Conservation (phyloP, 1,140 invertebrate genomes). For the Hyposmocoma kahamanoa region DNA sequence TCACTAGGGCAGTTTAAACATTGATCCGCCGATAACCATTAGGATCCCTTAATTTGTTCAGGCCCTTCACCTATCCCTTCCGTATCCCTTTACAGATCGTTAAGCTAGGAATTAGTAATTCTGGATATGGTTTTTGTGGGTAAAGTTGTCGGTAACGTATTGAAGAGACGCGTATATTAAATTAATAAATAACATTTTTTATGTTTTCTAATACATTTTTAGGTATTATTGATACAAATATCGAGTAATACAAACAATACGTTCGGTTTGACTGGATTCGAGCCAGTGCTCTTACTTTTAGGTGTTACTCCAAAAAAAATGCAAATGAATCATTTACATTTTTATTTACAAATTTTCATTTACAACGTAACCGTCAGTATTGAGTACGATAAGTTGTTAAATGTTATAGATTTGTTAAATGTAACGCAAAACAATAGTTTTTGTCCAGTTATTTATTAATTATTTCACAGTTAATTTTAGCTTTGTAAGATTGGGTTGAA, state of each 20-base stretch:
- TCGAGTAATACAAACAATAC: no score
- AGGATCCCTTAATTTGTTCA: slow-evolving; percentile 65
- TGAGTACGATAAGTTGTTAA: not conserved
- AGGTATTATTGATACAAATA: not conserved
- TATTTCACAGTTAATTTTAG: not conserved
- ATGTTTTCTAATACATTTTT: not conserved
- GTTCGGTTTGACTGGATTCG: no score
- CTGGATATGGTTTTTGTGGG: slow-evolving; percentile 22
- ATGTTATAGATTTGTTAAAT: not conserved
- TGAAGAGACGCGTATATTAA: not conserved
- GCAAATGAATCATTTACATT: no score
- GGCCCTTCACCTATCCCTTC: slow-evolving; percentile 65
- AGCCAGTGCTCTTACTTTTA: not conserved
- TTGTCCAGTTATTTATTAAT: not conserved
- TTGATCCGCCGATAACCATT: slow-evolving; percentile 60
- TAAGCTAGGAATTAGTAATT: slow-evolving; percentile 28
- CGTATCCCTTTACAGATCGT: slow-evolving; percentile 67
- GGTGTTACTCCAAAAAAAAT: not conserved
- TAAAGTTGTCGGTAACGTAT: not conserved
- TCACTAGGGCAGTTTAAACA: slow-evolving; percentile 43
- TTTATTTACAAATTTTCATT: not conserved
- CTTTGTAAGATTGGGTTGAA: not conserved
- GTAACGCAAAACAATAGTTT: not conserved
- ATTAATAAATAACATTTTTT: not conserved
- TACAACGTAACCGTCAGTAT: not conserved